Conservation (phyloP, 2,113 vertebrate species). For the Hippocampus mohnikei region DNA sequence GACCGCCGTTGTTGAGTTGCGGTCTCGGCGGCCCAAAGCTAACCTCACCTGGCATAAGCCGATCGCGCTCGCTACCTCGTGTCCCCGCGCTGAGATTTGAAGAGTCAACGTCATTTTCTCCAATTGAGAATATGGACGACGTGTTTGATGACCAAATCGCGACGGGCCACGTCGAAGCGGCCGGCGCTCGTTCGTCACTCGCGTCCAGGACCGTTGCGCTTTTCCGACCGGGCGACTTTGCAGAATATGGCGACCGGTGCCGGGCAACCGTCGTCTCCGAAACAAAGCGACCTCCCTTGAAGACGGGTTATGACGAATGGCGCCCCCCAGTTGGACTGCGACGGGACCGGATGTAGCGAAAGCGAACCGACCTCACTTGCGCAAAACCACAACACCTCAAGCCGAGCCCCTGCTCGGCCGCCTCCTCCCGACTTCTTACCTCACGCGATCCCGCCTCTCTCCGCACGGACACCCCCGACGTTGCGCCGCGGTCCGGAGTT, state of each 20-base stretch:
- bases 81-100: constrained; percentile 19
- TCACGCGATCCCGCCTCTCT: background rate
- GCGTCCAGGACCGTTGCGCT: no score
- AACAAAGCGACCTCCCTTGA: no score
- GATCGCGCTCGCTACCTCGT: constrained; percentile 77
- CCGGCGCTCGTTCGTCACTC: no score
- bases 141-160: no score
- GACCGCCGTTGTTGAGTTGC: background rate
- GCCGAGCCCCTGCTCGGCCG: no score
- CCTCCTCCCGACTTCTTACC: background rate
- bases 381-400: constrained; percentile 2
- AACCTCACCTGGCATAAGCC: constrained; percentile 72
- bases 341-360: background rate
- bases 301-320: background rate
- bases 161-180: no score
- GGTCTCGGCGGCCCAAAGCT: constrained; percentile 31
- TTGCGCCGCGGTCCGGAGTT: background rate
- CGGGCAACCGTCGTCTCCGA: no score
- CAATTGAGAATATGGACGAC: no score
- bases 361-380: background rate
- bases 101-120: no score
- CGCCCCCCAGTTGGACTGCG: no score
- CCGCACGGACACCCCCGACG: background rate
- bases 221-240: no score
- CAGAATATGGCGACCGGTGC: no score